phyloP scores from a whole-genome alignment of 2,888 invertebrate genomes.

The Lissonota sp. region DNA sequence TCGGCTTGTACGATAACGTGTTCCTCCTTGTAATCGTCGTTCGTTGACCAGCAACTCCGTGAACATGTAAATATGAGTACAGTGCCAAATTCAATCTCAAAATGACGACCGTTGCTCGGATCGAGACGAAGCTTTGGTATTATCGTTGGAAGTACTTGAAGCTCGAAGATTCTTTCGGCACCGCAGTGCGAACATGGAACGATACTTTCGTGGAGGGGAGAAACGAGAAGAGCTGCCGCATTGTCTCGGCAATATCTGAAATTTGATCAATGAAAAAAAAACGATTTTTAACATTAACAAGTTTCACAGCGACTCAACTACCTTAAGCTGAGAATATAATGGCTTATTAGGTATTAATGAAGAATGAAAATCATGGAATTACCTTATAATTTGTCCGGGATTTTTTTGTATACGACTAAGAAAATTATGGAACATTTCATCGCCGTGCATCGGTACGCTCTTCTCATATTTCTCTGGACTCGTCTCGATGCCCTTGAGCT shows the following conservation, averaged over 20 bases:
- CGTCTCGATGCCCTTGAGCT: conserved; percentile 78
- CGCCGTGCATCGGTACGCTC: conserved; percentile 91
- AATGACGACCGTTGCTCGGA: conserved; percentile 84
- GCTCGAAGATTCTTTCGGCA: conserved; percentile 90
- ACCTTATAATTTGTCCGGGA: conserved; percentile 94
- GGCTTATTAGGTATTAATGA: no score
- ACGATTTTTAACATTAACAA: no score
- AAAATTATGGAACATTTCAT: conserved; percentile 92
- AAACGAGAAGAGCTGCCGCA: conserved; percentile 88
- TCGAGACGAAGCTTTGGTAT: conserved; percentile 88
- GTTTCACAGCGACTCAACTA: no score
- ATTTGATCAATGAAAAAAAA: conserved; percentile 58
- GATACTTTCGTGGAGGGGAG: conserved; percentile 86
- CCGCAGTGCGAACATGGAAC: conserved; percentile 89
- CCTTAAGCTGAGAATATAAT: no score
- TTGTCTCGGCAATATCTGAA: conserved; percentile 91
- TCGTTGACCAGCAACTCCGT: conserved; percentile 93
- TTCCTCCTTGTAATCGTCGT: conserved; percentile 89
- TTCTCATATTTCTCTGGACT: conserved; percentile 91
- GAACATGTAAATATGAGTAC: conserved; percentile 93
- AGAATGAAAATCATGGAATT: conserved; percentile 55
- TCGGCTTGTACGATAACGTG: conserved; percentile 91
- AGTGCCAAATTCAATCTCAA: conserved; percentile 92
- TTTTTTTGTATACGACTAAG: conserved; percentile 89
- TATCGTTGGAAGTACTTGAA: conserved; percentile 93